A percentile compares a stretch with the other conserved stretches of the same genome.
phyloP scores from a whole-genome alignment of 2,888 invertebrate species.

The Ormyrus labotus region DNA sequence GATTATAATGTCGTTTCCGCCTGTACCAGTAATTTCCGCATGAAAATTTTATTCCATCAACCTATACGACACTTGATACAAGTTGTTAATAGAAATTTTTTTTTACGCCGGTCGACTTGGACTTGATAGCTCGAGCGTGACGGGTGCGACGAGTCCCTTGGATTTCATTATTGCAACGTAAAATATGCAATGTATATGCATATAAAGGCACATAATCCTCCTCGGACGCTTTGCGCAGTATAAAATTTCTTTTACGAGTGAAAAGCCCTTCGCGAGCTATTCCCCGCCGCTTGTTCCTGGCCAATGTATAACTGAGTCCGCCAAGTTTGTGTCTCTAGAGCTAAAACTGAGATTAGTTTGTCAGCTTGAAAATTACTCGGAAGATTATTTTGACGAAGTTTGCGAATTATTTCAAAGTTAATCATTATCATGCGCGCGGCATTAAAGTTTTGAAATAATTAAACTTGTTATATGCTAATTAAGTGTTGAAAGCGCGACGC shows the following conservation, averaged over 20 bases:
- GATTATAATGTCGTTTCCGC: too few species aligned
- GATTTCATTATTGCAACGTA: constrained; percentile 6
- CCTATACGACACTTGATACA: too few species aligned
- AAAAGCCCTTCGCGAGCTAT: constrained; percentile 14
- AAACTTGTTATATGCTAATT: constrained; percentile 37
- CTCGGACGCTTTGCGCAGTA: constrained; percentile 5
- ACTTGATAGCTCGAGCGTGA: background rate
- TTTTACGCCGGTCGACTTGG: background rate
- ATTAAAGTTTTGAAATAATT: constrained; percentile 36
- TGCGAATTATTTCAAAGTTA: constrained; percentile 48
- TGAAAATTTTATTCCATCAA: too few species aligned
- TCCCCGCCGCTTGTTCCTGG: constrained; percentile 9
- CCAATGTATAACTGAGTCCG: background rate
- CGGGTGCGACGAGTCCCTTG: background rate
- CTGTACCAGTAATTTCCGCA: too few species aligned
- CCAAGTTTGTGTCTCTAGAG: constrained; percentile 25
- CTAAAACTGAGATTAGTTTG: constrained; percentile 50
- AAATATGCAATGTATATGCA: constrained; percentile 9
- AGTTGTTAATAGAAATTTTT: background rate
- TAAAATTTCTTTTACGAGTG: constrained; percentile 29
- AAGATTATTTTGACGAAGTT: constrained; percentile 50
- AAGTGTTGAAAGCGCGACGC: constrained; percentile 1
- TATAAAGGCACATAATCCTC: constrained; percentile 15
- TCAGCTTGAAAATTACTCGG: constrained; percentile 44
- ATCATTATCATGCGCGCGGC: constrained; percentile 28